Evolutionary conservation across 2,113 vertebrate genomes (phyloP).

Genomic region (Tragelaphus buxtoni): DNA sequence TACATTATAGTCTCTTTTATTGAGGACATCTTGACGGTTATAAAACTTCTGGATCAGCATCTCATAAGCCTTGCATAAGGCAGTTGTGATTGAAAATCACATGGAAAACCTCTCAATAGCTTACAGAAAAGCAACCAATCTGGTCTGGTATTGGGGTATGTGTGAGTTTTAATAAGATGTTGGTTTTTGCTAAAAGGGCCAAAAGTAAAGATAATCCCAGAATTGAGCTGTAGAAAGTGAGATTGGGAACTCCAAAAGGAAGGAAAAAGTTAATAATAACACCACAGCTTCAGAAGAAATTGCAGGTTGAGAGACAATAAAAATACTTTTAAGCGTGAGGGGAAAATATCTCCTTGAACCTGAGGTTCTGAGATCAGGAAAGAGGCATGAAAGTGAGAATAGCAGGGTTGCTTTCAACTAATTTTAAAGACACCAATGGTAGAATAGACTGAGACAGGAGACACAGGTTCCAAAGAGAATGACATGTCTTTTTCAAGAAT

Average conservation of each 20-base stretch:
- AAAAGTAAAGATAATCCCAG: not conserved
- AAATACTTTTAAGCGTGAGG: not conserved
- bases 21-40: conserved; percentile 5
- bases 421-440: conserved; percentile 5
- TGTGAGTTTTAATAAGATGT: not conserved
- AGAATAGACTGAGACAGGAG: conserved; percentile 8
- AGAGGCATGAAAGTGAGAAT: not conserved
- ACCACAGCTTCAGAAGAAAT: conserved; percentile 26
- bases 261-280: not conserved
- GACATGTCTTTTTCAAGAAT: conserved; percentile 33
- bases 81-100: conserved; percentile 46
- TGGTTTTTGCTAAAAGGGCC: not conserved
- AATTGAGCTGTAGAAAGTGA: not conserved
- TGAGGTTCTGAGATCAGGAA: not conserved
- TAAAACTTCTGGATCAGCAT: conserved; percentile 12
- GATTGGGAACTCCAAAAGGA: not conserved
- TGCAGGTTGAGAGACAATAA: not conserved
- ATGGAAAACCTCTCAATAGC: not conserved
- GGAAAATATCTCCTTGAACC: not conserved
- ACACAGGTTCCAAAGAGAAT: conserved; percentile 25
- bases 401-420: conserved; percentile 1
- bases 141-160: not conserved
- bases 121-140: not conserved
- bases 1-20: conserved; percentile 41
- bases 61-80: conserved; percentile 19